These are phyloP conservation scores for Trachelus troglodyta DNA, from an alignment of 2,888 invertebrate species.

Conservation along the genomic window DNA sequence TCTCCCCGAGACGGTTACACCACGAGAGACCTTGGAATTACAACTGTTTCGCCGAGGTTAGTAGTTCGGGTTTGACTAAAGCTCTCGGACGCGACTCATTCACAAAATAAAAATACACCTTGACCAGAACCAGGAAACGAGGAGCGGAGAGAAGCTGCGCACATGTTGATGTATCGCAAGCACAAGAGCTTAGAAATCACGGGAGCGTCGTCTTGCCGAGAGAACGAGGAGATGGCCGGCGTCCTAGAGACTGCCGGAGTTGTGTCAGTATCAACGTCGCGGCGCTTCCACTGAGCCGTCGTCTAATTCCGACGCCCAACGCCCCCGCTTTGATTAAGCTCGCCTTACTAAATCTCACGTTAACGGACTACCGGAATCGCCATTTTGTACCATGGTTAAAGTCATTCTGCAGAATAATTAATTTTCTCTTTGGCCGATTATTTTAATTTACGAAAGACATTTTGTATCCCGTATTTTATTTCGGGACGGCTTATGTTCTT, in stretches of 20 bases:
- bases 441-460: neutral
- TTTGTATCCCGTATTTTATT: neutral
- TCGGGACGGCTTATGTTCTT: neutral
- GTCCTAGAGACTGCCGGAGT: conserved; percentile 32
- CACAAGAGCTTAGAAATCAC: neutral
- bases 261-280: conserved; percentile 23
- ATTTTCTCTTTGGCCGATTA: neutral
- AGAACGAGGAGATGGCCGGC: conserved; percentile 32
- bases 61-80: neutral
- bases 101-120: conserved; percentile 3
- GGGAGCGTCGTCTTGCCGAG: conserved; percentile 15
- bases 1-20: neutral
- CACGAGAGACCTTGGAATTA: neutral
- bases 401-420: neutral
- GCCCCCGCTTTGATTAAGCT: conserved; percentile 25
- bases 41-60: neutral
- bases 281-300: conserved; percentile 33
- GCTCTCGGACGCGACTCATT: neutral
- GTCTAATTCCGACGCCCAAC: conserved; percentile 31
- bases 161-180: conserved; percentile 1
- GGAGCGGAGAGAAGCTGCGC: conserved; percentile 4
- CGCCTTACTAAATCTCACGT: conserved; percentile 20
- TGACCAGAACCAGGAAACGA: neutral
- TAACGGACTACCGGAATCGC: conserved; percentile 20
- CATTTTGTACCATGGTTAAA: conserved; percentile 17